These are phyloP conservation scores for Brachyistius frenatus DNA, from an alignment of 2,113 vertebrate genomes.

Conservation along the genomic window DNA sequence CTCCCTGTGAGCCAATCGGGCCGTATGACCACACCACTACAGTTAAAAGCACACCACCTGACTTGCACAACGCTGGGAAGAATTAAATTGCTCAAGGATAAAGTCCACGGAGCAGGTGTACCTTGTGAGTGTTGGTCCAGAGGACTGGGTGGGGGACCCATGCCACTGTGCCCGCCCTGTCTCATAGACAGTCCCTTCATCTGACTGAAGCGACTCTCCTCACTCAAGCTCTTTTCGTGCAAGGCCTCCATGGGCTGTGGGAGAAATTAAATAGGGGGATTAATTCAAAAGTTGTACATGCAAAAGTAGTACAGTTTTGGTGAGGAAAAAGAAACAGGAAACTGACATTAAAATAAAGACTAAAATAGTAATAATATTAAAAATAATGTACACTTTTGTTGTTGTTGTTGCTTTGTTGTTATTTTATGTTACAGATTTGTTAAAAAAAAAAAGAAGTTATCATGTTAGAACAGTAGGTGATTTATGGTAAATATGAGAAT, in stretches of 20 bases:
- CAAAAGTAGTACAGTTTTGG: background rate
- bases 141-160: constrained; percentile 95
- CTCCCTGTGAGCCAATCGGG: constrained; percentile 10
- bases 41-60: background rate
- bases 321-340: background rate
- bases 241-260: constrained; percentile 87
- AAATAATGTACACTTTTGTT: background rate
- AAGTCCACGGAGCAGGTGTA: constrained; percentile 48
- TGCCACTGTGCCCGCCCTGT: constrained; percentile 87
- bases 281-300: background rate
- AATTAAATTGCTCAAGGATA: background rate
- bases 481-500: too few relatives aligned
- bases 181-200: constrained; percentile 94
- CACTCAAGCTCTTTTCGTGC: constrained; percentile 91
- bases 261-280: constrained; percentile 12
- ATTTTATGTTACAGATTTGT: too few relatives aligned
- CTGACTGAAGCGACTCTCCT: constrained; percentile 92
- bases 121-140: constrained; percentile 99
- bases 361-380: background rate
- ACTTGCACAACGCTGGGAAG: constrained; percentile 37
- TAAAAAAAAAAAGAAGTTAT: background rate
- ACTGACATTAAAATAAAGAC: background rate
- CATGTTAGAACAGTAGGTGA: background rate
- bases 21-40: background rate
- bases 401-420: too few relatives aligned